Evolutionary conservation across 1,140 invertebrate species (phyloP), one percentile per base, ranked within the genome.

Genomic region (Belonocnema kinseyi): DNA sequence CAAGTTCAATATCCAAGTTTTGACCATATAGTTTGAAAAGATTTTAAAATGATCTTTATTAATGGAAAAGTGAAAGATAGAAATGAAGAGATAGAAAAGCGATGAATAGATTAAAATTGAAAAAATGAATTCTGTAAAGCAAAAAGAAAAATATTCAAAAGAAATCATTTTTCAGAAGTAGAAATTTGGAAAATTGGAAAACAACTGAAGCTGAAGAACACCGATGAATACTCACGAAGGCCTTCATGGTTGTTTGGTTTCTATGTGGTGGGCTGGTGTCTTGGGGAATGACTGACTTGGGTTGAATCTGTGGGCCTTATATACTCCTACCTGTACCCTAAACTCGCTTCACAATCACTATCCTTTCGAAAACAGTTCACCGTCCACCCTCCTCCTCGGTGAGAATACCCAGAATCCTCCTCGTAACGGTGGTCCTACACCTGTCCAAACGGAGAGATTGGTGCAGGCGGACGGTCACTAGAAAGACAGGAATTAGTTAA

Each of bases 221-320:
- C 85, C 80, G 82, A 82, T 77, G 80, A 85, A 92, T 92, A 91
- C 91, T 92, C 90, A 91, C 91, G 88, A 92, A 92, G 91, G 90
- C 89, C 91, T 92, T 92, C 91, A 92, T 92, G 89, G 88, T 92
- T 91, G 89, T 89, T 92, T 91, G 88, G 85, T 91, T 83, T 91
- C 82, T 91, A 87, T 91, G 83, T 91, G 89, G 87, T 89, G 89
- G 88, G 87, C 87, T 90, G 88, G 86, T 91, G 91, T 89, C 90
- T 90, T 90, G 87, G 89, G 91, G 90, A 92, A 90, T 92, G 90
- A 92, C 91, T 92, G 91, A 91, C 89, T 92, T 91, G 87, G 90
- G 87, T 88, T 85, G 86, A 89, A 89, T 84, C 85, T 84, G 82
- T 85, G 85, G 89, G 89, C 90, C 86, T 92, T 92, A 90, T 92